These are phyloP conservation scores for Amphimallon solstitiale DNA, from an alignment of 2,888 invertebrate species.

Conservation along the genomic window DNA sequence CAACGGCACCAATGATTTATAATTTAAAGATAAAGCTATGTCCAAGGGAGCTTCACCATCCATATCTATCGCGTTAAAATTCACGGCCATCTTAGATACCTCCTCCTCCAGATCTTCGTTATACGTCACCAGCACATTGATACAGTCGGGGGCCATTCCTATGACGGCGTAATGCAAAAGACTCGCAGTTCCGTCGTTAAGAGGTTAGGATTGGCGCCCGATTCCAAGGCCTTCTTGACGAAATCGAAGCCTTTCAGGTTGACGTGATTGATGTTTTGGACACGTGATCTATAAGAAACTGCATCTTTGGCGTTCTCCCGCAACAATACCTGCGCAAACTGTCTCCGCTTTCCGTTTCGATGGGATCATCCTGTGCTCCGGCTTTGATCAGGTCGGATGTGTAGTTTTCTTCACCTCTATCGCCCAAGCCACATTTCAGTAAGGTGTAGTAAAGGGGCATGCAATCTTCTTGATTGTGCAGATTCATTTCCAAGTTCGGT, in stretches of 20 bases:
- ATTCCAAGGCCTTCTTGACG: slow-evolving; percentile 74
- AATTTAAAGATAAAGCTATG: slow-evolving; percentile 74
- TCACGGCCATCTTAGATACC: slow-evolving; percentile 57
- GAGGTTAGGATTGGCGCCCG: slow-evolving; percentile 79
- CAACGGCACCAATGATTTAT: slow-evolving; percentile 72
- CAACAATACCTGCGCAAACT: slow-evolving; percentile 79
- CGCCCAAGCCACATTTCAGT: slow-evolving; percentile 66
- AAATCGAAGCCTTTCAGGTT: slow-evolving; percentile 79
- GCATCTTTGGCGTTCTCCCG: slow-evolving; percentile 73
- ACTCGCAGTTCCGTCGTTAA: slow-evolving; percentile 73
- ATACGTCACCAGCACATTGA: slow-evolving; percentile 72
- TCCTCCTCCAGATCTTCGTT: slow-evolving; percentile 56
- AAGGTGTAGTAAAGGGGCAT: slow-evolving; percentile 85
- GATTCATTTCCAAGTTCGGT: slow-evolving; percentile 76
- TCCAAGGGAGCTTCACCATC: slow-evolving; percentile 87
- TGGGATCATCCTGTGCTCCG: slow-evolving; percentile 78
- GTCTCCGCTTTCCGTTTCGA: slow-evolving; percentile 74
- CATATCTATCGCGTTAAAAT: slow-evolving; percentile 83
- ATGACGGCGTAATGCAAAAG: slow-evolving; percentile 86
- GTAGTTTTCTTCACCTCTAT: slow-evolving; percentile 60
- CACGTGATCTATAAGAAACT: slow-evolving; percentile 69
- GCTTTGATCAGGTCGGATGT: slow-evolving; percentile 73
- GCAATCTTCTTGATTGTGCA: slow-evolving; percentile 78
- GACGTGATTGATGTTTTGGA: slow-evolving; percentile 75
- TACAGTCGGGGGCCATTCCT: slow-evolving; percentile 74